Evolutionary conservation across 2,113 vertebrate genomes (phyloP).

Genomic region (Cinclus mexicanus): DNA sequence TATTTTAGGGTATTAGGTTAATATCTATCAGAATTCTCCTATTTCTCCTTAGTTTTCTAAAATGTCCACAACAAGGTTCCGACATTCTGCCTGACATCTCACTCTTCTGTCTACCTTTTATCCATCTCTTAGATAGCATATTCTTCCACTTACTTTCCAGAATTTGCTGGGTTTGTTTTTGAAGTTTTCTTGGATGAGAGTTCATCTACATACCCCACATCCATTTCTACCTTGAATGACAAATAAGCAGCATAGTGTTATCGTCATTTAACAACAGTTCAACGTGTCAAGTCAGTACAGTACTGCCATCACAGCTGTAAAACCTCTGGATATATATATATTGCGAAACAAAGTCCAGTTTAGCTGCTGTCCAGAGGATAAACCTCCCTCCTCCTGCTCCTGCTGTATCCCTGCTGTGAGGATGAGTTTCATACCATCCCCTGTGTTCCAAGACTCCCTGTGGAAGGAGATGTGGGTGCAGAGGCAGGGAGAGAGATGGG

Average conservation of each 20-base stretch:
- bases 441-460: background rate
- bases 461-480: background rate
- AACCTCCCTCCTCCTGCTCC: accelerated
- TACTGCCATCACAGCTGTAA: background rate
- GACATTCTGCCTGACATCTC: background rate
- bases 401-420: background rate
- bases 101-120: background rate
- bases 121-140: background rate
- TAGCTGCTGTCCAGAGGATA: background rate
- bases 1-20: background rate
- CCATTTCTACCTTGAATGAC: background rate
- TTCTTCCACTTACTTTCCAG: background rate
- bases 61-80: background rate
- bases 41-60: background rate
- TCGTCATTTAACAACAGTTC: background rate
- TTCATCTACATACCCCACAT: background rate
- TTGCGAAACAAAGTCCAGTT: background rate
- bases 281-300: background rate
- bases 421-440: background rate
- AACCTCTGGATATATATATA: background rate
- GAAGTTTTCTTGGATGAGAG: background rate
- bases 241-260: background rate
- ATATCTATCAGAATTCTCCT: background rate
- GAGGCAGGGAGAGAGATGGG: background rate
- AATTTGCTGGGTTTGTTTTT: background rate